Conservation (phyloP, 2,113 vertebrate species). For the Pseudopipra pipra region DNA sequence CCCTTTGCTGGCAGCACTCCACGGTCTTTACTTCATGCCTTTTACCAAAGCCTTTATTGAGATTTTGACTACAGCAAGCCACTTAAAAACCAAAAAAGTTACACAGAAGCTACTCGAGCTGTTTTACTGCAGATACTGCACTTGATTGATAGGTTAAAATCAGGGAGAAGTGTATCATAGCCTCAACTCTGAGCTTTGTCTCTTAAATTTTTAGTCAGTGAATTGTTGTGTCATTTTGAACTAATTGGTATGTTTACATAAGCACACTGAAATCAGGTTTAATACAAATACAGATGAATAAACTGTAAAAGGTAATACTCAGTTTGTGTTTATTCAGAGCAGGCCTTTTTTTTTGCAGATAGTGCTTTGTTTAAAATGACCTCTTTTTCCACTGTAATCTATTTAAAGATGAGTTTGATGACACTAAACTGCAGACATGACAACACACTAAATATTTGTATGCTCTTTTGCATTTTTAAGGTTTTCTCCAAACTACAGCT, state of each 20-base stretch:
- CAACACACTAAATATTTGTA: constrained; percentile 58
- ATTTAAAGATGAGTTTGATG: constrained; percentile 2
- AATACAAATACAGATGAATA: not conserved
- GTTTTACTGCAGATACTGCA: not conserved
- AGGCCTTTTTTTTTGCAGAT: not conserved
- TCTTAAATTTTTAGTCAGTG: not conserved
- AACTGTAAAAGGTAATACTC: not conserved
- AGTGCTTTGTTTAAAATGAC: constrained; percentile 6
- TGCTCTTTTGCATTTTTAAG: constrained; percentile 77
- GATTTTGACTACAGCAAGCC: not conserved
- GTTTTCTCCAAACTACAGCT: constrained; percentile 94
- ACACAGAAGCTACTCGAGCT: not conserved
- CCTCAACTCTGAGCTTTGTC: not conserved
- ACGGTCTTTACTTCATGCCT: not conserved
- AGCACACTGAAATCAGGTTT: not conserved
- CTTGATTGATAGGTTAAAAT: not conserved
- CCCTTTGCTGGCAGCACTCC: not conserved
- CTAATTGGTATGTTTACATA: not conserved
- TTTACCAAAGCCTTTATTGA: not conserved
- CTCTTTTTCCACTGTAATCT: not conserved
- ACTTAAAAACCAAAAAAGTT: not conserved
- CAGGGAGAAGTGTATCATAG: not conserved
- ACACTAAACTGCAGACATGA: constrained; percentile 4
- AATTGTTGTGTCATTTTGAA: not conserved
- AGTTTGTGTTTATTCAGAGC: not conserved